Evolutionary conservation across 37 sponge, comb jelly and placozoan genomes (phyloP).

Genomic region (Chondrilla cf. caribensis): DNA sequence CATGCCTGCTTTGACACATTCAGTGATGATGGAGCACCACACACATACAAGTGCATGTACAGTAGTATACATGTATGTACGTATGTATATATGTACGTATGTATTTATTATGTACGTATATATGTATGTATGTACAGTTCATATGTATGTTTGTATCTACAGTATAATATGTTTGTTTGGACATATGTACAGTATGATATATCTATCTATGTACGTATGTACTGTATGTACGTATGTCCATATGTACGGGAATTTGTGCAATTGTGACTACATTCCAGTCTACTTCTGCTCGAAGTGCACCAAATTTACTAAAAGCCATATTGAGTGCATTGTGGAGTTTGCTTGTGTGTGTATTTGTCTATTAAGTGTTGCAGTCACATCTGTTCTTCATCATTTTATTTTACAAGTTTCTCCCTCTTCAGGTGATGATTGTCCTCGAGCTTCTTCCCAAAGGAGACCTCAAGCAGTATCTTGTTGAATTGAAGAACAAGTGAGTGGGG

Average conservation of each 20-base stretch:
- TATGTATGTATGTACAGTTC: neutral
- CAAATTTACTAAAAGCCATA: no score
- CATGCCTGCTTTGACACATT: neutral
- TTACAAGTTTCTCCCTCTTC: neutral
- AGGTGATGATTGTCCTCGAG: constrained; percentile 81
- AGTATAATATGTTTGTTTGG: no score
- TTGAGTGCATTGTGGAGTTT: no score
- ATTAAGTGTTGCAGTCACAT: no score
- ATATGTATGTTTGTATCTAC: no score
- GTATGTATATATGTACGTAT: neutral
- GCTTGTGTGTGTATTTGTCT: neutral
- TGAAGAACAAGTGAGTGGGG: constrained; percentile 2
- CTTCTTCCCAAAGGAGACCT: constrained; percentile 61
- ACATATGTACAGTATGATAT: no score
- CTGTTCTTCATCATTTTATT: no score
- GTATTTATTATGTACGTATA: neutral
- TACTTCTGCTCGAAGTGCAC: no score
- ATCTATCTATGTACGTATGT: constrained; percentile 15
- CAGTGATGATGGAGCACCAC: neutral
- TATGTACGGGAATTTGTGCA: neutral
- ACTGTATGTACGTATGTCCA: neutral
- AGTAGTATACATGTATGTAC: neutral
- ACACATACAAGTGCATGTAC: neutral
- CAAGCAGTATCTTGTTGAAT: neutral
- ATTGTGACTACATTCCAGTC: no score